Evolutionary conservation across 2,888 invertebrate species (phyloP), one percentile per base, ranked within the genome.

Genomic region (Molanna angustata): DNA sequence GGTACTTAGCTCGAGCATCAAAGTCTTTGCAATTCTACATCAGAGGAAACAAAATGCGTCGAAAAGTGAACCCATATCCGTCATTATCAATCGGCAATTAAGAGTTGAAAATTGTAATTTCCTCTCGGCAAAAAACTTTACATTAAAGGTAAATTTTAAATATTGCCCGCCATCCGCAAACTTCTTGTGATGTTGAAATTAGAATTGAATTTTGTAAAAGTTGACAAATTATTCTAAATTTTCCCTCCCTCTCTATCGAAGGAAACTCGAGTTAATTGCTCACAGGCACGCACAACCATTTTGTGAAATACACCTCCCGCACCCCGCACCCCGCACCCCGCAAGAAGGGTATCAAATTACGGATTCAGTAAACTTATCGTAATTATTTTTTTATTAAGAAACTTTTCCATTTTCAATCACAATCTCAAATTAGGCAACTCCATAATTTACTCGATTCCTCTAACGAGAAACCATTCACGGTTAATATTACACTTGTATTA

Each of bases 191-290:
- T 32, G 48, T 40, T 41, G 48, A 40, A 49, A 49, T 41, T 49
- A 49, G 40, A 49, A 49, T 41, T 49, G 41, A 49, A 49, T 49
- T 40, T 44, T 18, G 13, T 35, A 31, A 41, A 41, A 49, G 35
- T 49, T 49, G 49, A 49, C 40, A 49, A 49, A 49, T 49, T 49
- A 49, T 49, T 49, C 49, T 49, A 33, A 49, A 49, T 49, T 49
- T 49, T 49, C 43, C 22, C 43, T 49, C 43, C 37, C 31, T 33
- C 22, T 22, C 31, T 18, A 20, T 31, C 21, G 32, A 32, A 4
- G 16, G 39, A 43, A 50, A 50, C 50, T 50, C 33, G 41, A 22
- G 41, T 37, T 50, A 50, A 50, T 50, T 50, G 20, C 44, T 37
- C 43, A 44, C 50, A 35, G 50, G 22, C 50, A 44, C 44, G 44